Conservation (phyloP, 1,140 invertebrate species). For the Drosophila fuyamai region DNA sequence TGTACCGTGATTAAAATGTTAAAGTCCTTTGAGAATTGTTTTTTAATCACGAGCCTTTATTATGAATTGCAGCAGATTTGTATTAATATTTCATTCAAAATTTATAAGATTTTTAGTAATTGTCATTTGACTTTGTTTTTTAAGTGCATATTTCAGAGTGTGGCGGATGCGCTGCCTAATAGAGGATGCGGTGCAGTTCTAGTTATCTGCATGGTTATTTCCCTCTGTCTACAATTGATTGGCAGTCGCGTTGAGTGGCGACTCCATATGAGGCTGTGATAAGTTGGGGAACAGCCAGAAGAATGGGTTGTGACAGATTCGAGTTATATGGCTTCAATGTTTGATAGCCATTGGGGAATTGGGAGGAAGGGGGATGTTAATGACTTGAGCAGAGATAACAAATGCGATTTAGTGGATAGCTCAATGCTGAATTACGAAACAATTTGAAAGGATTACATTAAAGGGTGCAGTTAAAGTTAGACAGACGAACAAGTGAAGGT, state of each 20-base stretch:
- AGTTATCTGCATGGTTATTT: slow-evolving; percentile 59
- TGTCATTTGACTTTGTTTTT: background rate
- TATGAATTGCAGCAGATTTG: no score
- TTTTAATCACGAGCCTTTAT: no score
- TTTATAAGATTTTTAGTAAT: no score
- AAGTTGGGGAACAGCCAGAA: slow-evolving; percentile 24
- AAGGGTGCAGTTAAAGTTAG: background rate
- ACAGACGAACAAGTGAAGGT: background rate
- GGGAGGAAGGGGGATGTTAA: slow-evolving; percentile 20
- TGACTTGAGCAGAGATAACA: slow-evolving; percentile 39
- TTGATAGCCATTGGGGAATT: background rate
- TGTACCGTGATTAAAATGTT: no score
- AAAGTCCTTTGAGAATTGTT: no score
- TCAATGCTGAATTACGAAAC: slow-evolving; percentile 25
- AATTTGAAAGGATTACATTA: slow-evolving; percentile 28
- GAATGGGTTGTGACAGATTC: slow-evolving; percentile 49
- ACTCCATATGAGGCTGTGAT: slow-evolving; percentile 25
- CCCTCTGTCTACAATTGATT: slow-evolving; percentile 47
- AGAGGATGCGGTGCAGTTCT: slow-evolving; percentile 66
- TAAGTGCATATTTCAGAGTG: slow-evolving; percentile 15
- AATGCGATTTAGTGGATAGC: slow-evolving; percentile 29
- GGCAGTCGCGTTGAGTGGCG: slow-evolving; percentile 40
- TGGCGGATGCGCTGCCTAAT: slow-evolving; percentile 62
- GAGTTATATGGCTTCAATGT: slow-evolving; percentile 24
- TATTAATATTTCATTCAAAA: background rate